Evolutionary conservation across 2,113 vertebrate species (phyloP).

Genomic region (Platichthys flesus): DNA sequence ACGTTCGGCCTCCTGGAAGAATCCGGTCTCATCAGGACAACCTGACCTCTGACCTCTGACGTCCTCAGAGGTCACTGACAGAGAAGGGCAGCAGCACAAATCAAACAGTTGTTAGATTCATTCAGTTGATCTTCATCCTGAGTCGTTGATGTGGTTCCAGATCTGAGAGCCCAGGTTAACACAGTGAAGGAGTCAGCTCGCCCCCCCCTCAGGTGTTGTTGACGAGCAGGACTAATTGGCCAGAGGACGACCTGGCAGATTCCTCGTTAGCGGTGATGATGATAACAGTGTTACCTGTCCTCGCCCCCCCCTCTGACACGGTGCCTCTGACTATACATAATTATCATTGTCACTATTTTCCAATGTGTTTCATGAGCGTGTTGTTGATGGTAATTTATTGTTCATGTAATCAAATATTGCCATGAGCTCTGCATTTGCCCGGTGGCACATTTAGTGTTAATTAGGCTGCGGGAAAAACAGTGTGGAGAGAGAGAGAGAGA

Average conservation of each 20-base stretch:
- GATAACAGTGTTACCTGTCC: conserved; percentile 60
- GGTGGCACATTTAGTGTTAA: conserved; percentile 81
- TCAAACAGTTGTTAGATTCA: too few relatives aligned
- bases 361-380: conserved; percentile 67
- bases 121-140: too few relatives aligned
- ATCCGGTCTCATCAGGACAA: too few relatives aligned
- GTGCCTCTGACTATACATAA: conserved; percentile 79
- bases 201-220: conserved; percentile 56
- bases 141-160: not conserved
- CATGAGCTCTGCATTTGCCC: conserved; percentile 72
- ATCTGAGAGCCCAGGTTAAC: not conserved
- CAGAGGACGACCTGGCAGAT: conserved; percentile 15
- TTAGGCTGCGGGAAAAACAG: conserved; percentile 76
- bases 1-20: too few relatives aligned
- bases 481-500: conserved; percentile 43
- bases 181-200: not conserved
- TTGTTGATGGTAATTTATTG: conserved; percentile 86
- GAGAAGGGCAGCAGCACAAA: too few relatives aligned
- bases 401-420: conserved; percentile 85
- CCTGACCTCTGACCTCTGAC: not conserved
- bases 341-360: conserved; percentile 66
- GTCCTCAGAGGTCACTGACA: too few relatives aligned
- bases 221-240: conserved; percentile 41
- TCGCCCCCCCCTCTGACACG: conserved; percentile 23
- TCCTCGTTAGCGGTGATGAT: conserved; percentile 38